A percentile compares a stretch with the other conserved stretches of the same genome.
These are phyloP conservation scores for Simalia tracyae DNA, from an alignment of 2,797 vertebrate genomes.

Conservation along the genomic window DNA sequence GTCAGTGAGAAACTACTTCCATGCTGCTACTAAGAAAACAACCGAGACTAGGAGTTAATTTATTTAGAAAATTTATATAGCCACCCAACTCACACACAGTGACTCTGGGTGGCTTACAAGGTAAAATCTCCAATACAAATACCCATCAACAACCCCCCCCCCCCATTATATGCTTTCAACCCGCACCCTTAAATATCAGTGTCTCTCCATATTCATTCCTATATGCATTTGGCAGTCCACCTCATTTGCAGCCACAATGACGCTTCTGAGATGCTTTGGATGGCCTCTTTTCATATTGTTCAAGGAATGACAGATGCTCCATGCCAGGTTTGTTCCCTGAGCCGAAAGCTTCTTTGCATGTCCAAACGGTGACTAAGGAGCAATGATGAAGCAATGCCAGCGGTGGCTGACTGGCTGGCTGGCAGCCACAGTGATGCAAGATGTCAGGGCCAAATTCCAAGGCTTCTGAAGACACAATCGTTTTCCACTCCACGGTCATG, in stretches of 20 bases:
- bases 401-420: not conserved
- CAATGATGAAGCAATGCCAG: not conserved
- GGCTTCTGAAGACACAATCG: not conserved
- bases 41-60: not conserved
- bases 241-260: not conserved
- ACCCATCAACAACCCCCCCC: too few relatives aligned
- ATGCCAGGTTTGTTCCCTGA: not conserved
- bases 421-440: not conserved
- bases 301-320: not conserved
- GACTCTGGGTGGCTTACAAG: too few relatives aligned
- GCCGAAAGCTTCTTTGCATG: not conserved
- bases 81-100: too few relatives aligned
- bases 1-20: not conserved
- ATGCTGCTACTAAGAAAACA: not conserved
- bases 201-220: not conserved
- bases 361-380: not conserved
- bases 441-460: not conserved
- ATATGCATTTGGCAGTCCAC: not conserved
- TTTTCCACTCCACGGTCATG: not conserved
- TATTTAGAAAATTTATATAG: too few relatives aligned
- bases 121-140: too few relatives aligned
- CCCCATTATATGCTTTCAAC: not conserved
- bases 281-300: not conserved
- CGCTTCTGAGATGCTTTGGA: not conserved
- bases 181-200: not conserved